Base-by-base conservation (phyloP, 2,113 vertebrate species). In the Chloropsis hardwickii region DNA sequence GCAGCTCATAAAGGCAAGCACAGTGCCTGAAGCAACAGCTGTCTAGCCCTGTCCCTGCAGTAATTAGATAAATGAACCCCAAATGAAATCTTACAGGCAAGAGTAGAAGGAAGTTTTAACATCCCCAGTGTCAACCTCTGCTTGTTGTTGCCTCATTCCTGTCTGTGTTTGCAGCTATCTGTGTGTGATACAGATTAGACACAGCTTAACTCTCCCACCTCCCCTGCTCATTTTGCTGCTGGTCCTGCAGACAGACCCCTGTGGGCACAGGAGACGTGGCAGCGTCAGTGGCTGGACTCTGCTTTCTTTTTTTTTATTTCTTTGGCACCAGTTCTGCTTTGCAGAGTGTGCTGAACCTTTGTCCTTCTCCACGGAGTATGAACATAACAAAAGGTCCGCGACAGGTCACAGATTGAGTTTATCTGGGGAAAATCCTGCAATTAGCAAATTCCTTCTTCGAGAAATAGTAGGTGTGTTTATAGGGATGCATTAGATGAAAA, bases 21-120 rank as follows among this genome's bases (percentile, higher is more conserved):
- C 91, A 89, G 77, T 77, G 92, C 94, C 93, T 93, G 73, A 42
- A 97, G 96, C 92, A 96, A 94, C 94, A 92, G 85, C 95, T 94
- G 88, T 83, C 91, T 91, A 47, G 14, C 74, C 40, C 61, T 87
- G 47, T 62, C 92, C 88, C 21, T 76, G 31, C 89, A 88, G 67
- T 88, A 94, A 96, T 95, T 95, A 96, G 81, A 95, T 91, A 86
- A 92, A 95, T 76, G 95, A 94, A 94, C 78, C 84, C 73, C 48
- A 76, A 94, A 92, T 3, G 31, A 88, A 95, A 94, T 84, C 78
- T 83, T 57, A 58, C 69, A 48, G 82, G 33, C 82, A 76, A 53
- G 60, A 62, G 84, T 67, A 72, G 39, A 73, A 79, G 85, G 88
- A 92, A 78, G 53, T 25, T 39, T n/a, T 84, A 29, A 48, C 71